Evolutionary conservation across 1,140 invertebrate genomes (phyloP).

Genomic region (Battus philenor): DNA sequence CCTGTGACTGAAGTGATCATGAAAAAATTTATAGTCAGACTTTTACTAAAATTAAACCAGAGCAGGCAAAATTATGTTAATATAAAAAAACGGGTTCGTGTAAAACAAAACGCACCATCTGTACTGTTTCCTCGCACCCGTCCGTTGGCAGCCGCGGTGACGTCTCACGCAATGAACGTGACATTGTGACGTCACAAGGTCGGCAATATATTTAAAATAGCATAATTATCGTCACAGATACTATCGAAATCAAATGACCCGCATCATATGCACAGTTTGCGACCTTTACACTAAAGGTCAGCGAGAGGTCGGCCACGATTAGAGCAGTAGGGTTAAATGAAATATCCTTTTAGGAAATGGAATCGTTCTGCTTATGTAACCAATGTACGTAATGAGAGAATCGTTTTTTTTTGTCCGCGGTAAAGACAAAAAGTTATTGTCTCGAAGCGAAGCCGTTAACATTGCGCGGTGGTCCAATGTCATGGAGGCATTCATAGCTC

Average conservation of each 20-base stretch:
- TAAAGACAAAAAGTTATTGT: no score
- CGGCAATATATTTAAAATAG: slow-evolving; percentile 18
- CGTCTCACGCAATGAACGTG: slow-evolving; percentile 32
- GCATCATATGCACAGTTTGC: slow-evolving; percentile 19
- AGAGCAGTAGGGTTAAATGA: slow-evolving; percentile 31
- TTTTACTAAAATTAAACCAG: no score
- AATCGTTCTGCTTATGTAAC: slow-evolving; percentile 19
- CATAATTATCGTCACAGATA: slow-evolving; percentile 21
- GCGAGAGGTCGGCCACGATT: slow-evolving; percentile 39
- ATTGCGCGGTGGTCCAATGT: slow-evolving; percentile 31
- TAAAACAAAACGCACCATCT: neutral
- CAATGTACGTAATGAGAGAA: neutral
- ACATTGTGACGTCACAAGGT: slow-evolving; percentile 45
- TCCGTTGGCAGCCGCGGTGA: slow-evolving; percentile 18
- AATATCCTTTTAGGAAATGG: slow-evolving; percentile 31
- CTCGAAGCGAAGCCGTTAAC: neutral
- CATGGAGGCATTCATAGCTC: slow-evolving; percentile 27
- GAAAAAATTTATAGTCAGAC: no score
- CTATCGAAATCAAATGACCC: slow-evolving; percentile 22
- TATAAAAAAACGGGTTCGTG: no score
- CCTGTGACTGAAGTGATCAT: no score
- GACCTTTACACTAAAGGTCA: slow-evolving; percentile 39
- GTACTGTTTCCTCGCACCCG: neutral
- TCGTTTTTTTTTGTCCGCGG: neutral
- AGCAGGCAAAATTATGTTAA: no score